Evolutionary conservation across 2,797 vertebrate species (phyloP).

Genomic region (Rhinophrynus dorsalis): DNA sequence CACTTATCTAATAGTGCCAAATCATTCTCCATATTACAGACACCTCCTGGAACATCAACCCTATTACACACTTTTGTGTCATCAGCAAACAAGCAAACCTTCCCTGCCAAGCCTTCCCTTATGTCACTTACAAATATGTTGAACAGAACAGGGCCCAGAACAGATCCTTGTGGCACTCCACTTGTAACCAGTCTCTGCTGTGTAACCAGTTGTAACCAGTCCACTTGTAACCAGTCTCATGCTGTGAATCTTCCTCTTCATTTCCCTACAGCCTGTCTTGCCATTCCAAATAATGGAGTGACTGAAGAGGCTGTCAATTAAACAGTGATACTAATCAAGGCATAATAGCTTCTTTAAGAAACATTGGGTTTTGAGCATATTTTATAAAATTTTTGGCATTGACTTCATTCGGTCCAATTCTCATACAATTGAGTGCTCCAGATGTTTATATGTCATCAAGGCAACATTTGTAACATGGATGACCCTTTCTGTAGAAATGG

Average conservation of each 20-base stretch:
- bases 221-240: no score
- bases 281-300: slow-evolving; percentile 73
- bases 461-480: slow-evolving; percentile 64
- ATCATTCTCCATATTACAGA: no score
- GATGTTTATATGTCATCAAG: slow-evolving; percentile 69
- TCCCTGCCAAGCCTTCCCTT: no score
- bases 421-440: slow-evolving; percentile 71
- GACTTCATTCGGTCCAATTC: slow-evolving; percentile 74
- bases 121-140: no score
- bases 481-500: slow-evolving; percentile 64
- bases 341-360: slow-evolving; percentile 74
- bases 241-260: slow-evolving; percentile 69
- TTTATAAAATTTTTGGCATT: slow-evolving; percentile 62
- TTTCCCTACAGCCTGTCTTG: slow-evolving; percentile 61
- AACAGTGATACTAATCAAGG: slow-evolving; percentile 80
- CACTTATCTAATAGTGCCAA: no score
- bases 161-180: no score
- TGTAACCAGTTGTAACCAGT: no score
- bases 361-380: slow-evolving; percentile 68
- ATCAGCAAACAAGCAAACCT: no score
- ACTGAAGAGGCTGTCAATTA: slow-evolving; percentile 81
- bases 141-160: no score
- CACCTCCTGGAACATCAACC: no score
- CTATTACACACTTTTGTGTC: no score
- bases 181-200: no score